Percentiles rank a stretch among this genome's conserved stretches.
Conservation (phyloP, 2,113 vertebrate genomes). For the Mesoclemmys tuberculata region DNA sequence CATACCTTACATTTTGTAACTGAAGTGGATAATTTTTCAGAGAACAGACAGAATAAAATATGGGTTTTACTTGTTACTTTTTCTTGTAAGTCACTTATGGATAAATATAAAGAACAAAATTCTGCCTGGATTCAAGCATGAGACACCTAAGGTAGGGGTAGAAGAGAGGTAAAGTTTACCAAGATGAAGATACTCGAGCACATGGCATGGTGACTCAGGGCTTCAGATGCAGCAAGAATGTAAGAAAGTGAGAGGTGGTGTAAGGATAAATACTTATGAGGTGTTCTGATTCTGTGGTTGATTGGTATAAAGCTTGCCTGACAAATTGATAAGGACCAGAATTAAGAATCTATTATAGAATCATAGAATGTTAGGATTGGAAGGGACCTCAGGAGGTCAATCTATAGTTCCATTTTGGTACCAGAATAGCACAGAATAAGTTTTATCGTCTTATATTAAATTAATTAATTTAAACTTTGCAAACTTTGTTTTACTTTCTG, state of each 20-base stretch:
- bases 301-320: background rate
- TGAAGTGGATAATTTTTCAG: background rate
- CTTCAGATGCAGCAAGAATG: background rate
- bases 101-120: background rate
- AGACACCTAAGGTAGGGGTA: background rate
- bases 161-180: background rate
- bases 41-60: background rate
- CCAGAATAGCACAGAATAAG: background rate
- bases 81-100: background rate
- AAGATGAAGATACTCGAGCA: background rate
- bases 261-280: background rate
- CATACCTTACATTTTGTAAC: background rate
- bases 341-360: background rate
- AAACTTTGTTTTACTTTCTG: background rate
- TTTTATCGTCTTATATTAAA: background rate
- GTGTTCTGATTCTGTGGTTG: background rate
- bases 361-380: too few species aligned
- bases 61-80: background rate
- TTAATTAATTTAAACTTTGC: background rate
- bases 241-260: background rate
- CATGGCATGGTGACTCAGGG: background rate
- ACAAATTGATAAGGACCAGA: background rate
- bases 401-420: background rate
- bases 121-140: background rate
- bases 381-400: too few species aligned